Evolutionary conservation across 2,113 vertebrate species (phyloP).

Genomic region (Amblyornis subalaris): DNA sequence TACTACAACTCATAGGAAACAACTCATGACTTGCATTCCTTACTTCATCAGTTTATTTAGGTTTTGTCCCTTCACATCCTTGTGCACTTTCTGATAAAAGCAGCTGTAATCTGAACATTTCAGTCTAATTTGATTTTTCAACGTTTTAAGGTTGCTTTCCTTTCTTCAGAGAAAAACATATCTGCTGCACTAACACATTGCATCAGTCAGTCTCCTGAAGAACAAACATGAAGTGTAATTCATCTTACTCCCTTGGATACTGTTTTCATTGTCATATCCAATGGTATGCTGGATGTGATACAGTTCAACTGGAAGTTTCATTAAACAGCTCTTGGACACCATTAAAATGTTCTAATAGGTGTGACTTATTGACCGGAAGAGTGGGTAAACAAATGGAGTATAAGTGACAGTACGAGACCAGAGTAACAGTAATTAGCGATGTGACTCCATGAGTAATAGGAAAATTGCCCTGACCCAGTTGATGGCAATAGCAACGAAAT

Average conservation of each 20-base stretch:
- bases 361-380: conserved; percentile 58
- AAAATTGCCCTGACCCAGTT: conserved; percentile 55
- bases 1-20: background rate
- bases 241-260: background rate
- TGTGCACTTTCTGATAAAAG: background rate
- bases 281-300: conserved; percentile 49
- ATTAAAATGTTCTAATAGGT: conserved; percentile 37
- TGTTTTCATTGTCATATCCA: conserved; percentile 47
- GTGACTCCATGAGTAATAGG: conserved; percentile 55
- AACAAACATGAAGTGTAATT: background rate
- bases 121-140: background rate
- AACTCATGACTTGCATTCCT: background rate
- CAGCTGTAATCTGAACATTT: background rate
- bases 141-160: background rate
- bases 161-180: background rate
- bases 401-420: conserved; percentile 47
- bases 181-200: background rate
- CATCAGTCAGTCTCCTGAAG: background rate
- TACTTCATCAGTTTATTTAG: background rate
- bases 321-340: background rate
- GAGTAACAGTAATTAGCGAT: conserved; percentile 20
- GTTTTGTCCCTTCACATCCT: background rate
- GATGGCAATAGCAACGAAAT: background rate
- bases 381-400: conserved; percentile 29
- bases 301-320: conserved; percentile 33